Base-by-base conservation (phyloP, 2,113 vertebrate genomes). In the Epinephelus fuscoguttatus region DNA sequence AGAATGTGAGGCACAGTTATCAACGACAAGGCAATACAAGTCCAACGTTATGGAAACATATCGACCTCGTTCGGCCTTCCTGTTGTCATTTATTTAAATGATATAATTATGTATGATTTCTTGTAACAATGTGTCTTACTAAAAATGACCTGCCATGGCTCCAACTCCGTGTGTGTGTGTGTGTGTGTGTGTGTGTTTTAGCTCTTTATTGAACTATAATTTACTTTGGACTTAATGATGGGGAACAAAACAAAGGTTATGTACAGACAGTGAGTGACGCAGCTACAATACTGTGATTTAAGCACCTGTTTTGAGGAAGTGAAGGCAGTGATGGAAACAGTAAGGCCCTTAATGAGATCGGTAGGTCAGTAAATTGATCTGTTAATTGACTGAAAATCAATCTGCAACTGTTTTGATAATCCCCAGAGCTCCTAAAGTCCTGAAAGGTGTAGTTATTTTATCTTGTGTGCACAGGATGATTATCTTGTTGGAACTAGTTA, bases 1-100 rank as follows among this genome's bases (percentile, higher is more conserved):
- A 57, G 33, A 83, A 70, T 40, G 70, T 81, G 74, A 92, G 90
- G 89, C 86, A 89, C 89, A 72, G 55, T 59, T 80, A 60, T 83
- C 71, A 78, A 83, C 83, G 40, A 84, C 85, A 79, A 78, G 80
- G 88, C 42, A 74, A 67, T 68, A 69, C 25, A 70, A 64, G 69
- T 55, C 56, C 37, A 80, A 73, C n/a, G 30, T 56, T 64, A 64
- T 52, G 84, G 79, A 90, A 86, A 88, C 68, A 82, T 40, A 33
- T 67, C 11, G 1, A 81, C 61, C 68, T 74, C 15, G 52, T 11
- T 64, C 37, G 45, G 47, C 60, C 69, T 70, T 71, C n/a, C 18
- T 75, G 7, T 64, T 15, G 13, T 18, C 33, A 37, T 37, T 37
- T 23, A 66, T 37, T 77, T 73, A 63, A 75, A 57, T 40, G 0